These are phyloP conservation scores for Petroica traversi DNA, from an alignment of 2,113 vertebrate genomes.

Conservation along the genomic window DNA sequence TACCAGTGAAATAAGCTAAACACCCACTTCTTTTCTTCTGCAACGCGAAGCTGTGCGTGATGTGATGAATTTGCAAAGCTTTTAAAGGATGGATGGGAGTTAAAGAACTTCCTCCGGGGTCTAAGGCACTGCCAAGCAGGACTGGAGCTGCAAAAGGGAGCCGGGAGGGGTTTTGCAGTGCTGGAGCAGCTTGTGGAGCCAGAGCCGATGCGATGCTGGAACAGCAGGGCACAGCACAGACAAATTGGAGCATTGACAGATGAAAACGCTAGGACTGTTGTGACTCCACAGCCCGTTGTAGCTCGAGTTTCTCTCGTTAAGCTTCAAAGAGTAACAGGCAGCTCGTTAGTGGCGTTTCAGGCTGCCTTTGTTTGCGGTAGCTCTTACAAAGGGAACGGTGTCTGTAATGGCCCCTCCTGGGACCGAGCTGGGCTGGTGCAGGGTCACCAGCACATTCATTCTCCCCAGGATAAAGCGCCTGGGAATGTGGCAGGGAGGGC, in stretches of 20 bases:
- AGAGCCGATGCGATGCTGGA: background rate
- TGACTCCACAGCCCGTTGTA: background rate
- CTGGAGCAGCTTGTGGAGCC: background rate
- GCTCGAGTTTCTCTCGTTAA: background rate
- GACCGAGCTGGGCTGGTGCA: background rate
- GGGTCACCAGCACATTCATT: fast-evolving
- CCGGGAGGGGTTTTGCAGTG: background rate
- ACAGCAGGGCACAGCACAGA: background rate
- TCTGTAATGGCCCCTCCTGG: background rate
- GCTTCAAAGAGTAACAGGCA: background rate
- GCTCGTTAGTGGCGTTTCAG: background rate
- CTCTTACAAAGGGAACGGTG: fast-evolving
- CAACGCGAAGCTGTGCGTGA: background rate
- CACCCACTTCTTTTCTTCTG: background rate
- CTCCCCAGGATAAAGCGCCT: background rate
- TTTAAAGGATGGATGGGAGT: background rate
- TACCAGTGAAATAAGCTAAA: background rate
- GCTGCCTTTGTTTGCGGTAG: background rate
- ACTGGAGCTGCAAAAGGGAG: background rate
- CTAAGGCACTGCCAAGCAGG: background rate
- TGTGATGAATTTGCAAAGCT: background rate
- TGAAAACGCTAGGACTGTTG: background rate
- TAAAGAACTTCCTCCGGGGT: constrained; percentile 3
- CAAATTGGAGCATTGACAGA: background rate
- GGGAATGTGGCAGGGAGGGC: background rate